phyloP scores from a whole-genome alignment of 2,888 invertebrate species.

The Eupithecia subumbrata region DNA sequence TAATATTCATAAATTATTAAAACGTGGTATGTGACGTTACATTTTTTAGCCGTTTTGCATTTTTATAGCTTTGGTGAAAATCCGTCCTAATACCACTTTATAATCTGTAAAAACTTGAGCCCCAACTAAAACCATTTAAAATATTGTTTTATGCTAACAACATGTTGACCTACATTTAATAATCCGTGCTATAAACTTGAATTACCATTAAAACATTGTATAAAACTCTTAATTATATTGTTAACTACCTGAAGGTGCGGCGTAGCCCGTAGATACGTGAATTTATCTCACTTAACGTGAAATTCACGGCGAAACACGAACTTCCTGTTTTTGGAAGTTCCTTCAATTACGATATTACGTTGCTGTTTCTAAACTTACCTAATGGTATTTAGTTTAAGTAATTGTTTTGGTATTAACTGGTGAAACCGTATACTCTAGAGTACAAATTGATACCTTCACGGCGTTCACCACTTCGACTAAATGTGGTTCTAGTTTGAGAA shows the following conservation, averaged over 20 bases:
- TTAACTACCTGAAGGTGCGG: conserved; percentile 34
- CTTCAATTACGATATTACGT: conserved; percentile 28
- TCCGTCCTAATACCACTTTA: too few species aligned
- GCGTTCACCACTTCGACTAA: not conserved
- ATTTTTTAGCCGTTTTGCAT: too few species aligned
- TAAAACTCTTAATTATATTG: conserved; percentile 11
- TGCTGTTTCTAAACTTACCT: conserved; percentile 7
- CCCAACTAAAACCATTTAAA: not conserved
- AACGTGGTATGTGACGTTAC: too few species aligned
- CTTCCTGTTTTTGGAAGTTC: conserved; percentile 32
- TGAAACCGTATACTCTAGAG: not conserved
- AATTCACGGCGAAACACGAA: conserved; percentile 39
- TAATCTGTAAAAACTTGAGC: not conserved
- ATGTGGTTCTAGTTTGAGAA: not conserved
- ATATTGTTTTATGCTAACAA: not conserved
- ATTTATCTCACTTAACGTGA: conserved; percentile 50
- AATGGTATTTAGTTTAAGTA: conserved; percentile 4
- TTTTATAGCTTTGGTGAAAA: too few species aligned
- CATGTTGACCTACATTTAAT: not conserved
- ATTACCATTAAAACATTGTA: conserved; percentile 16
- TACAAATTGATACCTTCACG: not conserved
- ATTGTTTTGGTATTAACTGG: not conserved
- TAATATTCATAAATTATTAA: too few species aligned
- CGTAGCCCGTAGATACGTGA: conserved; percentile 29
- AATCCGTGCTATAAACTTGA: not conserved